These are phyloP conservation scores for Hirundichthys speculiger DNA, from an alignment of 2,113 vertebrate species.

Conservation along the genomic window DNA sequence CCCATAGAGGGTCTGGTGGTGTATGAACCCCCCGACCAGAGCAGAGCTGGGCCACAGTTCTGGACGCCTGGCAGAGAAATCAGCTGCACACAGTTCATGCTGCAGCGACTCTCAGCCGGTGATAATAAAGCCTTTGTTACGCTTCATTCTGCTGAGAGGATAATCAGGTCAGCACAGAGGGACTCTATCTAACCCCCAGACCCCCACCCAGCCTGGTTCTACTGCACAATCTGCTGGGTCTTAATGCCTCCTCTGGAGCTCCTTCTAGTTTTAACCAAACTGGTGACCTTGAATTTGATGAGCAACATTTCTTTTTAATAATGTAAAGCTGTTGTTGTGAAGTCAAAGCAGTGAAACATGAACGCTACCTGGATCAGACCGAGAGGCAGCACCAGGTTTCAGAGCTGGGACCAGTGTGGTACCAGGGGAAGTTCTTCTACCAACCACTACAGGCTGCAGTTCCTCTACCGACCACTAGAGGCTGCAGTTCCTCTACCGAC, in stretches of 20 bases:
- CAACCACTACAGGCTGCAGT: too few relatives aligned
- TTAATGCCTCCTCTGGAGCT: conserved; percentile 27
- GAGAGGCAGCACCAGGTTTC: too few relatives aligned
- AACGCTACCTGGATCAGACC: too few relatives aligned
- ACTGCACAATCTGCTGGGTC: not conserved
- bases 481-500: too few relatives aligned
- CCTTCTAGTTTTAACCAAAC: conserved; percentile 9
- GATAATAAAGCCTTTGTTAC: conserved; percentile 77
- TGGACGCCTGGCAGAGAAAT: conserved; percentile 46
- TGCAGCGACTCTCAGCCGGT: conserved; percentile 47
- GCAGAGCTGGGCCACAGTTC: conserved; percentile 55
- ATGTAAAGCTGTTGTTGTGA: too few relatives aligned
- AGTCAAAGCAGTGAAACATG: too few relatives aligned
- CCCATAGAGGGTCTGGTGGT: conserved; percentile 39
- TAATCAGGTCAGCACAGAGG: conserved; percentile 69
- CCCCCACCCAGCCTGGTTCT: conserved; percentile 14
- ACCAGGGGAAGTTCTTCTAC: too few relatives aligned
- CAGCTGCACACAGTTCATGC: conserved; percentile 53
- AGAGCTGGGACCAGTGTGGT: too few relatives aligned
- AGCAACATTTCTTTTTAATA: not conserved
- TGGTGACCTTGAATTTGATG: conserved; percentile 29
- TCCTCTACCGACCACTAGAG: too few relatives aligned
- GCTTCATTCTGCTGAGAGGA: conserved; percentile 66
- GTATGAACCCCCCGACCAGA: conserved; percentile 48
- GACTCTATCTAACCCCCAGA: conserved; percentile 36